Evolutionary conservation across 2,888 invertebrate species (phyloP).

Genomic region (Acrobasis repandana): DNA sequence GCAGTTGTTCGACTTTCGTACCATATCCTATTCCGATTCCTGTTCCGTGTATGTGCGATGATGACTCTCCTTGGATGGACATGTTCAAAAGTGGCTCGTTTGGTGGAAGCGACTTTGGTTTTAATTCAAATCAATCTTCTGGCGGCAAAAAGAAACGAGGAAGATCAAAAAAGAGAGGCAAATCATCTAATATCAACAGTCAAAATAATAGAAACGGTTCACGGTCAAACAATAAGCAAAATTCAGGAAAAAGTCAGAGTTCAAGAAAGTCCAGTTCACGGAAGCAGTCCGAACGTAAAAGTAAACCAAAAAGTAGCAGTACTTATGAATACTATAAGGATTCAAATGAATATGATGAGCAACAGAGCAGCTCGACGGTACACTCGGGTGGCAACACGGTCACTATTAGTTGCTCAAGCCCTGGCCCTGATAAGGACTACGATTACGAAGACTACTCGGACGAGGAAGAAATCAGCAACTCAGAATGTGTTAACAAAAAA

Average conservation of each 20-base stretch:
- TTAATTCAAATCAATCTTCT: background rate
- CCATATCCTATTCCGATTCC: constrained; percentile 14
- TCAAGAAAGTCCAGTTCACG: background rate
- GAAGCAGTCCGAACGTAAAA: background rate
- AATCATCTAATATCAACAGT: background rate
- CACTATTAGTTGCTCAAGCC: constrained; percentile 2
- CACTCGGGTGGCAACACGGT: background rate
- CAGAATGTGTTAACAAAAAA: constrained; percentile 7
- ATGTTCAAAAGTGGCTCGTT: background rate
- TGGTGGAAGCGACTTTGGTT: background rate
- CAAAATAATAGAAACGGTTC: background rate
- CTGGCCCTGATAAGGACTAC: constrained; percentile 10
- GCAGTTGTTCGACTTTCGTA: background rate
- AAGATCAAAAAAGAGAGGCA: background rate
- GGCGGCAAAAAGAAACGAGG: background rate
- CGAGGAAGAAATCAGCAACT: background rate
- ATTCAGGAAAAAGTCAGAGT: background rate
- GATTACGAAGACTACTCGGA: constrained; percentile 8
- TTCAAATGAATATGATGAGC: background rate
- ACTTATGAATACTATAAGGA: background rate
- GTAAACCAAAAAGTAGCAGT: background rate
- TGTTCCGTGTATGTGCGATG: constrained; percentile 4
- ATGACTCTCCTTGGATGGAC: background rate
- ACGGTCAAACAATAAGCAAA: background rate
- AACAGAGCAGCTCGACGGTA: background rate